phyloP scores from a whole-genome alignment of 2,797 vertebrate species.

The Sarcoramphus papa region DNA sequence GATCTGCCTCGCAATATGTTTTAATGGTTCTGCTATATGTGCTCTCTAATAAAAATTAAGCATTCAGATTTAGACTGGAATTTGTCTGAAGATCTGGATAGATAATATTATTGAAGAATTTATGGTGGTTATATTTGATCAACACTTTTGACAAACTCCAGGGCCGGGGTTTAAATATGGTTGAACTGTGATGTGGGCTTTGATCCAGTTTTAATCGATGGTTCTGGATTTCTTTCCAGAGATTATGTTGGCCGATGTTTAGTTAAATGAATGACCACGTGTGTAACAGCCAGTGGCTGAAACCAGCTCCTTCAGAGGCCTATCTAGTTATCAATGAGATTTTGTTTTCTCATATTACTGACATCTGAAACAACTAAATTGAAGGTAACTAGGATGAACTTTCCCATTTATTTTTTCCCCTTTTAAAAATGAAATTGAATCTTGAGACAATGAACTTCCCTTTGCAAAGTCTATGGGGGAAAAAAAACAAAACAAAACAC shows the following conservation, averaged over 20 bases:
- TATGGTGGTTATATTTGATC: background rate
- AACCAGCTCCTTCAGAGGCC: background rate
- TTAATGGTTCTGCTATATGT: background rate
- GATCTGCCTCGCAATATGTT: background rate
- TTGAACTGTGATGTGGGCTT: background rate
- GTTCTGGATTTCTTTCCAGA: background rate
- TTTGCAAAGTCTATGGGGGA: background rate
- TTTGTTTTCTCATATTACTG: background rate
- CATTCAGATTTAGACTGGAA: background rate
- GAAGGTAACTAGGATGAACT: background rate
- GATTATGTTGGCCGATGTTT: background rate
- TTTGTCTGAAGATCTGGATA: background rate
- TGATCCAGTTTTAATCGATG: background rate
- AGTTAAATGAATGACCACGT: background rate
- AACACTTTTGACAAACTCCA: background rate
- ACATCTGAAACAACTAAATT: background rate
- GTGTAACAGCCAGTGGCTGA: background rate
- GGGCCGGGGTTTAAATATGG: background rate
- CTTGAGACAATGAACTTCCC: background rate
- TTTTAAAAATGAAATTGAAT: background rate
- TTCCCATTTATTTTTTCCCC: background rate
- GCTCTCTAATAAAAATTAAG: background rate
- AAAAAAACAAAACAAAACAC: background rate
- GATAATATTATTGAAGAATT: background rate
- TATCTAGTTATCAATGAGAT: background rate